Evolutionary conservation across 2,888 invertebrate species (phyloP).

Genomic region (Hydrotaea diabolus): DNA sequence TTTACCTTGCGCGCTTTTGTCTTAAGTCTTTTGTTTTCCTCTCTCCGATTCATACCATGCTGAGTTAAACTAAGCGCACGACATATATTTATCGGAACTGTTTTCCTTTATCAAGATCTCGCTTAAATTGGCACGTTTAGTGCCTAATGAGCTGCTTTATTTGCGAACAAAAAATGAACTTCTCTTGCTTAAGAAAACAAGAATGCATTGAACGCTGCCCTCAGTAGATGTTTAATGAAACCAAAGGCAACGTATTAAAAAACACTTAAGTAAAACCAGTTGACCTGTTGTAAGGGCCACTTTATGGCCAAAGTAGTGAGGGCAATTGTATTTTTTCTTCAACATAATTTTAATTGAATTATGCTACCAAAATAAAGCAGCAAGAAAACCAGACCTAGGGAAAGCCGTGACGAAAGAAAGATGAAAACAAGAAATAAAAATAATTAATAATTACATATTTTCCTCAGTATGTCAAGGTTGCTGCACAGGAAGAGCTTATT

Average conservation of each 20-base stretch:
- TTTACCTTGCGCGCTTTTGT: slow-evolving; percentile 20
- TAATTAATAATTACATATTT: too few species aligned
- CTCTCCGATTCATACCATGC: background rate
- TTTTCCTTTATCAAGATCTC: slow-evolving; percentile 3
- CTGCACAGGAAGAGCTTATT: slow-evolving; percentile 38
- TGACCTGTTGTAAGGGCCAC: background rate
- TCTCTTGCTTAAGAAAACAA: background rate
- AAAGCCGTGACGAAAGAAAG: background rate
- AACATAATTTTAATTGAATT: slow-evolving; percentile 3
- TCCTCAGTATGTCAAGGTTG: slow-evolving; percentile 49
- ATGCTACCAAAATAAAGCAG: background rate
- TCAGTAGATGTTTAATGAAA: background rate
- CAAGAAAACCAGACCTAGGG: background rate
- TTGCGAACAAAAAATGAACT: background rate
- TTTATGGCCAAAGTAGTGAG: background rate
- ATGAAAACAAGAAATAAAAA: background rate
- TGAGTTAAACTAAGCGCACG: background rate
- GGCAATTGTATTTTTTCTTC: background rate
- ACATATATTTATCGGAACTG: background rate
- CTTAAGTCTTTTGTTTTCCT: slow-evolving; percentile 46
- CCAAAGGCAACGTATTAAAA: background rate
- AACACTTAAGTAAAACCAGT: background rate
- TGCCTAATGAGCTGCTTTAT: slow-evolving; percentile 24
- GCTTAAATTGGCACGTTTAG: slow-evolving; percentile 11
- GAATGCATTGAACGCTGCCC: background rate